Conservation (phyloP, 2,888 invertebrate species). For the Ophioninae sp. region DNA sequence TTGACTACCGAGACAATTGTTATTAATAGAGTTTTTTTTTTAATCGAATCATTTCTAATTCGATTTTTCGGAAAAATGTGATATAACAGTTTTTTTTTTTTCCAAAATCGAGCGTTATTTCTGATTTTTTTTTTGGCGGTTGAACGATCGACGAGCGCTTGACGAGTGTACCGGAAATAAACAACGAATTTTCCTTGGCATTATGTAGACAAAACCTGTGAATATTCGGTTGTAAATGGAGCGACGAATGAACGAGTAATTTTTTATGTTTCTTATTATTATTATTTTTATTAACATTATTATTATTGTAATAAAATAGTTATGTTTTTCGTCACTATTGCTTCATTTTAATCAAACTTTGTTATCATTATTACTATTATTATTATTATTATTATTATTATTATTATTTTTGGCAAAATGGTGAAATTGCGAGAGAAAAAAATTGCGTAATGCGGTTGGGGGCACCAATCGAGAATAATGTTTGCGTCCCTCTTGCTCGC, state of each 20-base stretch:
- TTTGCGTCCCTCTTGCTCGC: not conserved
- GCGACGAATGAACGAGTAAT: slow-evolving; percentile 14
- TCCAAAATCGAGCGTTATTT: not conserved
- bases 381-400: slow-evolving; percentile 42
- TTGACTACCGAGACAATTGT: not conserved
- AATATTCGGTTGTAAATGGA: slow-evolving; percentile 42
- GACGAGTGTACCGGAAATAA: slow-evolving; percentile 8
- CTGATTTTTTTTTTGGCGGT: not conserved
- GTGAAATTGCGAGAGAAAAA: slow-evolving; percentile 7
- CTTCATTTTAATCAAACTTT: slow-evolving; percentile 54
- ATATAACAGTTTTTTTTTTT: not conserved
- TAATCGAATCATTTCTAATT: not conserved
- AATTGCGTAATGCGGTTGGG: slow-evolving; percentile 18
- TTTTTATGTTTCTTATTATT: slow-evolving; percentile 23
- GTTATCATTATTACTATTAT: slow-evolving; percentile 25
- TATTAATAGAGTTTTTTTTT: too few relatives aligned
- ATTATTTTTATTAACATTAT: slow-evolving; percentile 45
- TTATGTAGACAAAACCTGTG: slow-evolving; percentile 29
- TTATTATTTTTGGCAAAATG: slow-evolving; percentile 11
- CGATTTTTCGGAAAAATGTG: not conserved
- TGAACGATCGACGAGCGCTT: slow-evolving; percentile 23
- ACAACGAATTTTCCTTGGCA: slow-evolving; percentile 45
- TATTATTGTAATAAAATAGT: slow-evolving; percentile 24
- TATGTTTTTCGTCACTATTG: slow-evolving; percentile 44
- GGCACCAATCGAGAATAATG: slow-evolving; percentile 25